Conservation (phyloP, 2,113 vertebrate genomes). For the Acrocephalus kingi region DNA sequence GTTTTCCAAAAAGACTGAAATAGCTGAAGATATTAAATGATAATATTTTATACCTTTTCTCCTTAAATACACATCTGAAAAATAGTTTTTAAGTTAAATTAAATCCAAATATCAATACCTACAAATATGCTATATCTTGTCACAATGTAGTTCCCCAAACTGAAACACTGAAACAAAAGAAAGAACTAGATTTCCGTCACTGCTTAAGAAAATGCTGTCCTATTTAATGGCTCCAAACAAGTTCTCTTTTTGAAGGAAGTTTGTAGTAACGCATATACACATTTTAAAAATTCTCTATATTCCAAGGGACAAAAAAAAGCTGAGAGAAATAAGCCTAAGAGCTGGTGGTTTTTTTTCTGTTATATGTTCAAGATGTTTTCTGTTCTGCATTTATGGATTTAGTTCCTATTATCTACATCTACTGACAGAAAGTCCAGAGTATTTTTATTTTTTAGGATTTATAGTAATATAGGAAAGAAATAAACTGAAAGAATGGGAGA, state of each 20-base stretch:
- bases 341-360: neutral
- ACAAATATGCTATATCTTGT: neutral
- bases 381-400: neutral
- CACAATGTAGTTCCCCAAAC: neutral
- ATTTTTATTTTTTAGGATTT: neutral
- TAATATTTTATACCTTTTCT: neutral
- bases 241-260: neutral
- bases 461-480: neutral
- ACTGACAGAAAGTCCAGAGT: neutral
- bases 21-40: neutral
- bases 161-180: neutral
- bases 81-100: neutral
- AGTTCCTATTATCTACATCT: neutral
- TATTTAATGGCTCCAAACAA: neutral
- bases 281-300: neutral
- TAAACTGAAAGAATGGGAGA: neutral
- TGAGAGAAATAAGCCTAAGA: neutral
- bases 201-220: neutral
- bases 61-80: neutral
- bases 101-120: neutral
- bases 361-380: neutral
- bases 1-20: neutral
- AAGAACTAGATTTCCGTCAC: neutral
- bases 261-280: neutral
- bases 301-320: neutral